Evolutionary conservation across 2,888 invertebrate genomes (phyloP), one percentile per base, ranked within the genome.

Genomic region (Drosophila setosimentum): DNA sequence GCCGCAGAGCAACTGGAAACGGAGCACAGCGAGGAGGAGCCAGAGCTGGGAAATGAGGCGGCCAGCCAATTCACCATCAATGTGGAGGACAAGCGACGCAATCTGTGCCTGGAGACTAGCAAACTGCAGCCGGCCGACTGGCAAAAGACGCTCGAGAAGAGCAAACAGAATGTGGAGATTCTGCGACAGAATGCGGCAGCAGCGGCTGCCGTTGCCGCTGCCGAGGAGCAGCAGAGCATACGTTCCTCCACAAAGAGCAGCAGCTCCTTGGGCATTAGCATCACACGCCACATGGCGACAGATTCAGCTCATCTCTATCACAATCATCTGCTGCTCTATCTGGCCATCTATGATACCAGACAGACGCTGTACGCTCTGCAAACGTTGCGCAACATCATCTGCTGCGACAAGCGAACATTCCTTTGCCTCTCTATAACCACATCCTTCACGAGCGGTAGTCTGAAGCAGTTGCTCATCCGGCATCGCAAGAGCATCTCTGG

Each of bases 401-500:
- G 96, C 45, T 92, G 93, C 27, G 96, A 96, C 90, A 95, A 96
- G 0, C 94, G 96, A 68, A 94, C 96, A 74, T 96, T 96, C 83
- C 94, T 97, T 8, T 96, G 96, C 76, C 95, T 96, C 40, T 94
- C 96, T 33, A 96, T 97, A 3, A 97, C 97, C 0, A 96, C 97
- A 11, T 96, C 96, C 53, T 93, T 95, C 76, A 93, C 95, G 80
- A 94, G 94, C 73, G 92, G 94, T 79, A 94, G 94, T 68, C 63
- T 93, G 50, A 93, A 93, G 67, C 92, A 93, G 73, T 68, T 92
- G 40, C 84, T 93, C 35, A 92, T 93, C 6, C 94, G 97, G 48
- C 98, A 98, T 92, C 94, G 96, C 30, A 96, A 97, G 86, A 96
- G 97, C 60, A 95, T 97, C 37, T 95, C 97, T 65, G 98, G 96